phyloP scores from a whole-genome alignment of 2,888 invertebrate genomes.

The Augiades crinisus region DNA sequence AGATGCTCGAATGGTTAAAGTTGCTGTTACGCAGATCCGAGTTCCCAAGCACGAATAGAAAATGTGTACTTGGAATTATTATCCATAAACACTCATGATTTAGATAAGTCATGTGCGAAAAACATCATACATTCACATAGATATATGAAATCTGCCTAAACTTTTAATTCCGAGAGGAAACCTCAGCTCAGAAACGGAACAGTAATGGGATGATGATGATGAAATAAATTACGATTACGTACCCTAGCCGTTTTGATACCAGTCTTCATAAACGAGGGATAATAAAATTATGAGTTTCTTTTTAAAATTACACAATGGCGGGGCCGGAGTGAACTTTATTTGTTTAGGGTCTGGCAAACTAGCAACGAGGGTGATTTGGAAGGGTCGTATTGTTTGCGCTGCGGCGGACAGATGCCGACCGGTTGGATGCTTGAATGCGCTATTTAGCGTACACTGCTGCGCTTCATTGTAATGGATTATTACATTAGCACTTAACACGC shows the following conservation, averaged over 20 bases:
- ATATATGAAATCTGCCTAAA: no score
- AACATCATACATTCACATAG: no score
- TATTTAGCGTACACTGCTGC: slow-evolving; percentile 76
- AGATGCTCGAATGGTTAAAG: no score
- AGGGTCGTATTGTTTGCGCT: slow-evolving; percentile 71
- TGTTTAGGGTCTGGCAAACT: slow-evolving; percentile 72
- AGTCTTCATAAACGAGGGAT: slow-evolving; percentile 20
- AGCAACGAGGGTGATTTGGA: slow-evolving; percentile 66
- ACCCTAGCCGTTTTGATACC: slow-evolving; percentile 9
- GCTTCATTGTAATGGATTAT: slow-evolving; percentile 80
- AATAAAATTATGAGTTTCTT: slow-evolving; percentile 34
- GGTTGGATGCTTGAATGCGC: slow-evolving; percentile 73
- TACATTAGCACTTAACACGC: slow-evolving; percentile 80
- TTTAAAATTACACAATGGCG: slow-evolving; percentile 36
- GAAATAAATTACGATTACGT: slow-evolving; percentile 22
- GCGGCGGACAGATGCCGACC: slow-evolving; percentile 75
- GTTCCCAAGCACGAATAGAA: no score
- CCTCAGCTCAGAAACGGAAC: no score
- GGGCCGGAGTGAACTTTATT: slow-evolving; percentile 53
- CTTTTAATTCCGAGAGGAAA: no score
- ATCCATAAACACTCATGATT: no score
- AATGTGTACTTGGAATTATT: no score
- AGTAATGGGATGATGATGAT: no score
- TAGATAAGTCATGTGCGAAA: no score
- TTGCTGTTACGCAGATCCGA: no score